Percentiles rank a stretch among this genome's conserved stretches.
Evolutionary conservation across 2,113 vertebrate genomes (phyloP).

Genomic region (Cyanoderma ruficeps): DNA sequence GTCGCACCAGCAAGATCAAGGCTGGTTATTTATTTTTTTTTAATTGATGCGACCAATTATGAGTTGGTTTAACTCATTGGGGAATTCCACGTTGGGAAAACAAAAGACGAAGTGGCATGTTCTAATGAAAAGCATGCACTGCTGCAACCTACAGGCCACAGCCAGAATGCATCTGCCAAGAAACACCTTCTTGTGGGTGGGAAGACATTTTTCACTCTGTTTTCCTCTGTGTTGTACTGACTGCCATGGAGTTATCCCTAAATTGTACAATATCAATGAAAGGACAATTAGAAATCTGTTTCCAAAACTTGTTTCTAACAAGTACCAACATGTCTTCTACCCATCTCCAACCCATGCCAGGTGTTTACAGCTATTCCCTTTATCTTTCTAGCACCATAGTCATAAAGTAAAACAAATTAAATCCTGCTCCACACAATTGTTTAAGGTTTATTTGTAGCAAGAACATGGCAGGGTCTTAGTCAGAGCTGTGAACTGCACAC

Average conservation of each 20-base stretch:
- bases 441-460: not conserved
- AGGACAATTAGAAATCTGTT: not conserved
- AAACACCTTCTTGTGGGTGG: not conserved
- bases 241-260: not conserved
- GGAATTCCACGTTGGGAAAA: not conserved
- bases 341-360: not conserved
- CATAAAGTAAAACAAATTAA: not conserved
- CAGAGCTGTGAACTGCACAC: not conserved
- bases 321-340: not conserved
- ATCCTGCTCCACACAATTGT: not conserved
- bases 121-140: conserved; percentile 34
- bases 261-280: not conserved
- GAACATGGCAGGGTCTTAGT: fast-evolving
- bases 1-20: not conserved
- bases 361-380: not conserved
- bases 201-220: not conserved
- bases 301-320: not conserved
- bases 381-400: not conserved
- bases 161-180: not conserved
- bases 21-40: not conserved
- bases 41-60: fast-evolving
- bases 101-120: not conserved
- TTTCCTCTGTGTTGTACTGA: not conserved
- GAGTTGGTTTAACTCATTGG: not conserved
- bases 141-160: conserved; percentile 59